phyloP scores from a whole-genome alignment of 2,797 vertebrate genomes.

The Lateolabrax maculatus region DNA sequence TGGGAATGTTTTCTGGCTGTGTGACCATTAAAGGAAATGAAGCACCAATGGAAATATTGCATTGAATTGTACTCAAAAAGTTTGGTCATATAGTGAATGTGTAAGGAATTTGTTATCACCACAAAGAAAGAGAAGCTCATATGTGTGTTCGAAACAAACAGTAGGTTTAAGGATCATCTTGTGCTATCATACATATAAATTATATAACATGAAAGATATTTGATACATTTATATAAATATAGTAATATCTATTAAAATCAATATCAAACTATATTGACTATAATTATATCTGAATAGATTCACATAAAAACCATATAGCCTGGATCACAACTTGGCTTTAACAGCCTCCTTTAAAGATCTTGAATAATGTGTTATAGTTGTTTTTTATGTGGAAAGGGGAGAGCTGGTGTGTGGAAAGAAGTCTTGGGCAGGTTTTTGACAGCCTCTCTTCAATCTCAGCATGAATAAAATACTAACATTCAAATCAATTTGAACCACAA shows the following conservation, averaged over 20 bases:
- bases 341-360: neutral
- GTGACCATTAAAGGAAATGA: slow-evolving; percentile 25
- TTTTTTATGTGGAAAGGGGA: neutral
- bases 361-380: neutral
- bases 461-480: slow-evolving; percentile 19
- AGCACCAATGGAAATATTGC: slow-evolving; percentile 16
- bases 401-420: neutral
- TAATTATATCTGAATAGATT: neutral
- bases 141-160: slow-evolving; percentile 1
- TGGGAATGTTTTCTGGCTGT: slow-evolving; percentile 22
- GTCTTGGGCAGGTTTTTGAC: slow-evolving; percentile 18
- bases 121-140: slow-evolving; percentile 13
- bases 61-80: slow-evolving; percentile 13
- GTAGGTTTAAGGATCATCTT: neutral
- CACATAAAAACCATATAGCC: neutral
- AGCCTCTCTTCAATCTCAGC: slow-evolving; percentile 15
- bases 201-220: no score
- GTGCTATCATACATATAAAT: neutral
- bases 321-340: neutral
- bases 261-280: neutral
- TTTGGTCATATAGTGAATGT: slow-evolving; percentile 3
- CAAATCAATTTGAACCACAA: slow-evolving; percentile 25
- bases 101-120: neutral
- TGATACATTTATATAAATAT: neutral
- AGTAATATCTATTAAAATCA: neutral